Conservation (phyloP, 2,888 invertebrate species). For the Bugula neritina region DNA sequence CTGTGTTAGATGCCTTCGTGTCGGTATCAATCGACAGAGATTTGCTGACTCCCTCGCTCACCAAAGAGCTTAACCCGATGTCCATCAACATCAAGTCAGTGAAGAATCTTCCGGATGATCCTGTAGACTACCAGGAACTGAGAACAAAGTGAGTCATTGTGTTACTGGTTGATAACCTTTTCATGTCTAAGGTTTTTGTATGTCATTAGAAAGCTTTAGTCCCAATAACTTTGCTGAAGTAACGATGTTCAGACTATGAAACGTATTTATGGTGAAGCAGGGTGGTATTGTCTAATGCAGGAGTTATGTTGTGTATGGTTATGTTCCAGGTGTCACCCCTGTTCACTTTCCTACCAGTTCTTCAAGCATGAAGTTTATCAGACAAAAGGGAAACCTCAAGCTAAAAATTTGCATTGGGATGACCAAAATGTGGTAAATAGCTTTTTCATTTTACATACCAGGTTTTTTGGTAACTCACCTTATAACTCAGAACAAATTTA, state of each 20-base stretch:
- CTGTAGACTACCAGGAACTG: conserved; percentile 41
- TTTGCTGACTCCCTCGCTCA: conserved; percentile 44
- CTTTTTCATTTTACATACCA: no score
- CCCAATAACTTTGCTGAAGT: no score
- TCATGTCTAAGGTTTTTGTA: not conserved
- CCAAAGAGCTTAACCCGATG: conserved; percentile 47
- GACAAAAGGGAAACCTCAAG: conserved; percentile 43
- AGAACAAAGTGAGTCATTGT: conserved; percentile 37
- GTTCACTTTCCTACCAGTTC: conserved; percentile 47
- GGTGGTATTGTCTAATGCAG: no score
- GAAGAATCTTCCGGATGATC: conserved; percentile 44
- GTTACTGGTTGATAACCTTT: not conserved
- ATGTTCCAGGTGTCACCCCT: conserved; percentile 45
- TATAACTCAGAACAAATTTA: no score
- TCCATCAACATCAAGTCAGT: conserved; percentile 45
- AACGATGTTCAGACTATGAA: no score
- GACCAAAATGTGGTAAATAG: conserved; percentile 46
- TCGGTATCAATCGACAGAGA: conserved; percentile 41
- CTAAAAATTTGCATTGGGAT: conserved; percentile 46
- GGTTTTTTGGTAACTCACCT: no score
- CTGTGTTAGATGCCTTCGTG: conserved; percentile 47
- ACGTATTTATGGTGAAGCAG: no score
- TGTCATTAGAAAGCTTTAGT: no score
- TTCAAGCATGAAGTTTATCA: conserved; percentile 41
- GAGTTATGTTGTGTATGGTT: not conserved